Percentiles rank a stretch among this genome's conserved stretches.
phyloP scores from a whole-genome alignment of 2,888 invertebrate species.

The Proisotoma minuta region DNA sequence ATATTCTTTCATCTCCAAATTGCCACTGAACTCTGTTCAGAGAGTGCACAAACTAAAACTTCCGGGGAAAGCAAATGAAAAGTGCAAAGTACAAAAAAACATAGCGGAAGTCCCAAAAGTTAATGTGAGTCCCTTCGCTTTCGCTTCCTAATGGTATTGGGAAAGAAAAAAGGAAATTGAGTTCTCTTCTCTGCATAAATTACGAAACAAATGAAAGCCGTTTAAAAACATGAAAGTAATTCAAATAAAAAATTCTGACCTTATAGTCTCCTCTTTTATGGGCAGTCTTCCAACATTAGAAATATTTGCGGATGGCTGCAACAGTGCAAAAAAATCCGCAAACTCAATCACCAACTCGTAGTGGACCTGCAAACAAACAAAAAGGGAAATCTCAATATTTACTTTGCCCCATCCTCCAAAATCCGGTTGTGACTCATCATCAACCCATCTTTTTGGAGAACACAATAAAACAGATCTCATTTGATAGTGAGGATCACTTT shows the following conservation, averaged over 20 bases:
- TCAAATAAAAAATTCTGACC: conserved; percentile 38
- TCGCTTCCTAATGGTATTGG: background rate
- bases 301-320: conserved; percentile 39
- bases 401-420: background rate
- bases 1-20: no score
- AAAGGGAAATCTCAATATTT: conserved; percentile 11
- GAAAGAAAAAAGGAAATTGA: background rate
- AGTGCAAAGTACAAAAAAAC: no score
- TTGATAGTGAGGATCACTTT: no score
- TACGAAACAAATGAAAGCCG: no score
- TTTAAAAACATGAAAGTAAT: no score
- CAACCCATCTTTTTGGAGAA: background rate
- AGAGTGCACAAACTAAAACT: no score
- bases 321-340: conserved; percentile 43
- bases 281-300: conserved; percentile 41
- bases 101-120: no score
- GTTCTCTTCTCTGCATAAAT: background rate
- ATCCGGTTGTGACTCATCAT: background rate
- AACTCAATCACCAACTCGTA: conserved; percentile 45
- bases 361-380: conserved; percentile 37
- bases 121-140: no score
- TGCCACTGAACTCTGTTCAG: no score
- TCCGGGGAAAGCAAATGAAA: no score
- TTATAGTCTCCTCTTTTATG: conserved; percentile 42
- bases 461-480: background rate